These are phyloP conservation scores for Pristionchus mayeri DNA, from an alignment of 2,888 invertebrate genomes.

Conservation along the genomic window DNA sequence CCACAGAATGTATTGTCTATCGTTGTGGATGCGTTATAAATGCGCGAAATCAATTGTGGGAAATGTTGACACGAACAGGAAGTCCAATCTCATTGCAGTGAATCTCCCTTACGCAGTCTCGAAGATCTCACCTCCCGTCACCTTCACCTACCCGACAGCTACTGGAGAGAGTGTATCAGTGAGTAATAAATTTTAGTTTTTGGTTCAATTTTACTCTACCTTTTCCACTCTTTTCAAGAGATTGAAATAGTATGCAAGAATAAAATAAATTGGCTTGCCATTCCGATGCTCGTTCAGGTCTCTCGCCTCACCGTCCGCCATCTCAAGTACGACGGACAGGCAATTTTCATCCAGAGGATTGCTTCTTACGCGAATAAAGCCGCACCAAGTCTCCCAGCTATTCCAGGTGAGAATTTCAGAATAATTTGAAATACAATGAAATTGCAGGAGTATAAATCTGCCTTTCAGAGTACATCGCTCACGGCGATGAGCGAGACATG, in stretches of 20 bases:
- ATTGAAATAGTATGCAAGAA: not conserved
- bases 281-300: not conserved
- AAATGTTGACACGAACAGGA: too few species aligned
- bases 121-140: constrained; percentile 3
- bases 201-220: not conserved
- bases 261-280: not conserved
- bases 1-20: too few species aligned
- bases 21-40: too few species aligned
- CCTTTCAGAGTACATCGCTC: constrained; percentile 54
- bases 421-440: too few species aligned
- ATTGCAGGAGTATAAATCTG: not conserved
- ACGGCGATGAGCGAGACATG: constrained; percentile 50
- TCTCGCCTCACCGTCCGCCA: constrained; percentile 27
- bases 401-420: not conserved
- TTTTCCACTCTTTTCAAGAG: too few species aligned
- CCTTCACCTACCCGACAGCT: constrained; percentile 12
- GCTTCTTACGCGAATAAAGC: not conserved
- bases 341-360: constrained; percentile 22
- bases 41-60: too few species aligned
- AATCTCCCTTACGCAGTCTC: constrained; percentile 15
- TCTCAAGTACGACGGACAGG: constrained; percentile 6
- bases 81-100: too few species aligned
- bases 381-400: not conserved
- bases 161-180: constrained; percentile 13
- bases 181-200: not conserved